Evolutionary conservation across 2,888 invertebrate genomes (phyloP), one percentile per base, ranked within the genome.

Genomic region (Megastigmus dorsalis): DNA sequence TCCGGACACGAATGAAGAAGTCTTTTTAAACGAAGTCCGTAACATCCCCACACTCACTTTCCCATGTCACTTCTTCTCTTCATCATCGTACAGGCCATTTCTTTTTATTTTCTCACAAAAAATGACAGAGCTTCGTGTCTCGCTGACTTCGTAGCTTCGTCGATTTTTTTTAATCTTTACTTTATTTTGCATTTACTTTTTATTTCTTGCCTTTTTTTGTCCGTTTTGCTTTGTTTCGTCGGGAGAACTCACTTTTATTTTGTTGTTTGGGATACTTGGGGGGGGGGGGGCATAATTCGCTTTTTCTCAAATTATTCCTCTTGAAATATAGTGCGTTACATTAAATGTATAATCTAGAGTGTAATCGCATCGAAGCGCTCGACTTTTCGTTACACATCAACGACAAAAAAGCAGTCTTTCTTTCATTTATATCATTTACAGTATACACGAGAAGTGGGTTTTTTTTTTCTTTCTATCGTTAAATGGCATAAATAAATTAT

Each of bases 251-350:
- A 30, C 41, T 74, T 43, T 45, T 33, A 23, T 28, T 38, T 23
- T 75, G 76, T 79, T 80, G n/a, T n/a, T n/a, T n/a, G n/a, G 67
- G 77, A 70, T 73, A 54, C 45, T 62, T n/a, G n/a, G n/a, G n/a
- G n/a, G n/a, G n/a, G n/a, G n/a, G n/a, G 48, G 60, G 57, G 20
- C 63, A 70, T 62, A 70, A 70, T 73, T 76, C 48, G 36, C 43
- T 45, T 81, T 70, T 80, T 72, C 76, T 71, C 78, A 77, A 79
- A 80, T 81, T 78, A 75, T 79, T 77, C 78, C 74, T 73, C 57
- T 75, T 84, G 82, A 85, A 84, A 83, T 82, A 85, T 84, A 86
- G 82, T 82, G 84, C 83, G 81, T 85, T 83, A 86, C 79, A 83
- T 84, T 85, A 85, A 80, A 82, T 83, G 81, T 85, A 82, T 83